Conservation (phyloP, 2,888 invertebrate species). For the Platycheirus albimanus region DNA sequence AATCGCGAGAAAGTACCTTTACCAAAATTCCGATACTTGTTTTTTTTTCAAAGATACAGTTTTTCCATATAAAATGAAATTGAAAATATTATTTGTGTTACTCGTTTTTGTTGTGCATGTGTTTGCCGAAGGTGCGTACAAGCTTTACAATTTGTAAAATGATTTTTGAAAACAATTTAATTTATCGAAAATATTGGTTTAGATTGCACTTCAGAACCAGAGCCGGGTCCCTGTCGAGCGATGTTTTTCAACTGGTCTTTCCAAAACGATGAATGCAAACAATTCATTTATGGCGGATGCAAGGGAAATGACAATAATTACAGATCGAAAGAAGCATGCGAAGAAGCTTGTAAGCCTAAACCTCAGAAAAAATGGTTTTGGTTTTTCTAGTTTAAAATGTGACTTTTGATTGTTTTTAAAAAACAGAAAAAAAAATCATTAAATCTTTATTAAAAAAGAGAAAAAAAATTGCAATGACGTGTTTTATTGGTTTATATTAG, state of each 20-base stretch:
- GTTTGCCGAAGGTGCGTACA: slow-evolving; percentile 4
- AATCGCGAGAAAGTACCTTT: too few species aligned
- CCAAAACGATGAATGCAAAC: not conserved
- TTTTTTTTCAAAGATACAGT: not conserved
- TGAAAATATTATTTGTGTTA: not conserved
- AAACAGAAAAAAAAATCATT: not conserved
- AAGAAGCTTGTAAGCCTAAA: slow-evolving; percentile 7
- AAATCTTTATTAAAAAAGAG: not conserved
- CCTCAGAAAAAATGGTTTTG: not conserved
- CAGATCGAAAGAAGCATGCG: not conserved
- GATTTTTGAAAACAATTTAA: not conserved
- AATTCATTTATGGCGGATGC: slow-evolving; percentile 14
- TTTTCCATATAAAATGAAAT: slow-evolving; percentile 10
- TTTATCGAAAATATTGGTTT: not conserved
- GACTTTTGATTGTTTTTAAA: not conserved
- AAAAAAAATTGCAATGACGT: not conserved
- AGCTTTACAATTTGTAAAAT: not conserved
- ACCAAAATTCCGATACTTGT: not conserved
- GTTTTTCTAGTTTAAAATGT: not conserved
- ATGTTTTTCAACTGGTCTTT: not conserved
- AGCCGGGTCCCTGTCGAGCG: slow-evolving; percentile 12
- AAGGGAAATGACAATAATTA: slow-evolving; percentile 16
- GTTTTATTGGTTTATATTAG: not conserved
- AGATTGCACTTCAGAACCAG: slow-evolving; percentile 12
- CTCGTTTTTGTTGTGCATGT: not conserved